Percentiles rank a stretch among this genome's conserved stretches.
Conservation (phyloP, 2,113 vertebrate genomes). For the Elachura formosa region DNA sequence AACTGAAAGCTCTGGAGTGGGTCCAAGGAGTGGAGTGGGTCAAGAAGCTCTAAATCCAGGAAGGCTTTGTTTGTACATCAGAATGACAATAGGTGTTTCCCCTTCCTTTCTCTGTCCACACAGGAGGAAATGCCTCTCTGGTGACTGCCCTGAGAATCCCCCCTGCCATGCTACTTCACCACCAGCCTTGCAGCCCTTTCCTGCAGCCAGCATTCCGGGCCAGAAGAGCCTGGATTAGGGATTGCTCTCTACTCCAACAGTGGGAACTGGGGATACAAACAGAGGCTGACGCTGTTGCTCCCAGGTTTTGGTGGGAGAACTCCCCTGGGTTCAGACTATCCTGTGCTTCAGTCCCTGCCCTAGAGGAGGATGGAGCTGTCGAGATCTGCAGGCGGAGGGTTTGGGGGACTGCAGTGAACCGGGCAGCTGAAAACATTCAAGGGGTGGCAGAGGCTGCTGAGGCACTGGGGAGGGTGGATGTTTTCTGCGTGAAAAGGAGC, state of each 20-base stretch:
- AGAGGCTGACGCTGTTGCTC: neutral
- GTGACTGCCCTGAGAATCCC: neutral
- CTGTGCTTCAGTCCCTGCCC: neutral
- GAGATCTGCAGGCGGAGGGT: neutral
- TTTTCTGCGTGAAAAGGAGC: neutral
- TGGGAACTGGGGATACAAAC: neutral
- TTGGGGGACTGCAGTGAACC: neutral
- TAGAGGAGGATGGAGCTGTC: neutral
- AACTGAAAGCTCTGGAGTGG: neutral
- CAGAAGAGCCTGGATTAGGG: neutral
- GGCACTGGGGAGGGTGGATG: neutral
- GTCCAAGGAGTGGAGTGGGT: neutral
- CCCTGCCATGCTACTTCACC: fast-evolving
- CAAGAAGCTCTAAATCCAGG: neutral
- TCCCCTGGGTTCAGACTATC: neutral
- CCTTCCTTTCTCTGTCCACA: neutral
- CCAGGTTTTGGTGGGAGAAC: neutral
- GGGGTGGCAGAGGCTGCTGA: neutral
- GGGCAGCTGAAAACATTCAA: neutral
- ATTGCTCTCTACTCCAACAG: neutral
- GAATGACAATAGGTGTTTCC: neutral
- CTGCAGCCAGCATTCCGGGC: neutral
- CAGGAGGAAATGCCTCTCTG: neutral
- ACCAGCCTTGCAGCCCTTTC: neutral
- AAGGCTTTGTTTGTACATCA: neutral